These are phyloP conservation scores for Ectropis crepuscularia DNA, from an alignment of 2,888 invertebrate genomes.

Conservation along the genomic window DNA sequence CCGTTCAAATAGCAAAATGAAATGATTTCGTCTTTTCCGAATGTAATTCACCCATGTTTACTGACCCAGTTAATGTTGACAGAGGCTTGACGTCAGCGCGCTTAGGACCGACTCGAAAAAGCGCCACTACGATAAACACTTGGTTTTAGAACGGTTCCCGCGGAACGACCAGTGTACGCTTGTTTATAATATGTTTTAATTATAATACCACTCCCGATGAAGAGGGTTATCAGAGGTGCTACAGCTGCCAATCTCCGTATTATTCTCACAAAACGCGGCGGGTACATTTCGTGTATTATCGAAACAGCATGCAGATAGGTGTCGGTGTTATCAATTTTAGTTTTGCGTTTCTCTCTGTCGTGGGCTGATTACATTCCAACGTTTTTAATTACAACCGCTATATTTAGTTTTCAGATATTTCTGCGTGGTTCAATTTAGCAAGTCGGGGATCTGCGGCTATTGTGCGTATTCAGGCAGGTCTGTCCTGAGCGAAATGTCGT, in stretches of 20 bases:
- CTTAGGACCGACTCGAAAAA: conserved; percentile 65
- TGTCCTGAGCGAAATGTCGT: conserved; percentile 30
- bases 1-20: conserved; percentile 55
- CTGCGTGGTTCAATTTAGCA: conserved; percentile 20
- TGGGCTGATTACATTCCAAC: conserved; percentile 15
- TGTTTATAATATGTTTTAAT: conserved; percentile 62
- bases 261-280: conserved; percentile 21
- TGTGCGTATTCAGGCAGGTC: conserved; percentile 36
- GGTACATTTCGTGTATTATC: conserved; percentile 10
- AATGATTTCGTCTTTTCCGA: conserved; percentile 64
- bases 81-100: conserved; percentile 75
- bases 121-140: conserved; percentile 61
- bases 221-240: conserved; percentile 48
- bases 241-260: conserved; percentile 31
- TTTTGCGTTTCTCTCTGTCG: conserved; percentile 18
- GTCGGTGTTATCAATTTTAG: conserved; percentile 27
- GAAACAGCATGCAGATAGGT: conserved; percentile 19
- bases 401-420: conserved; percentile 19
- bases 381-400: conserved; percentile 25
- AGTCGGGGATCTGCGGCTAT: conserved; percentile 32
- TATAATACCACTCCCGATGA: conserved; percentile 51
- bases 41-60: conserved; percentile 75
- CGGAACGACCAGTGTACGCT: conserved; percentile 49
- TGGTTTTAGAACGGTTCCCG: conserved; percentile 59
- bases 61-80: conserved; percentile 80